Evolutionary conservation across 2,888 invertebrate genomes (phyloP), one percentile per base, ranked within the genome.

Genomic region (Melieria picta): DNA sequence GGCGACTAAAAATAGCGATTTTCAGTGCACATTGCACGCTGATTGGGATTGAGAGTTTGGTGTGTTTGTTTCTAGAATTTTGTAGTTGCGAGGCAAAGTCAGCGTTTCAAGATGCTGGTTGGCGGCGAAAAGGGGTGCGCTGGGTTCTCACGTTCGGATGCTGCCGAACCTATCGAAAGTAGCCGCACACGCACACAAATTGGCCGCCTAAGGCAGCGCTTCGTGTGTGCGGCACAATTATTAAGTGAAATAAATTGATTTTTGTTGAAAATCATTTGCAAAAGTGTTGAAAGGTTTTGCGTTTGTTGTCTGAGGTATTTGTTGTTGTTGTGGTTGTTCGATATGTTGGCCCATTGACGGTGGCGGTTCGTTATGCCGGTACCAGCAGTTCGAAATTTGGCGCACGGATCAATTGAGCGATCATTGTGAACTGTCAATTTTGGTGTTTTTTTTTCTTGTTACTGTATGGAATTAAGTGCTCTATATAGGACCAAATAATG

Each of bases 191-290:
- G 10, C n/a, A 9, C 4, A 30, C 30, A 30, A 30, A 30, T 30
- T 30, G 30, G 30, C 30, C 30, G 30, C 30, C 30, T 3, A 30
- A 30, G 30, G 30, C 30, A 30, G 30, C 52, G 13, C 1, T n/a
- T 9, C 10, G 13, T 6, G 58, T 42, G 16, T 30, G n/a, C 16
- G 16, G 30, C 16, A 16, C 58, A 58, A 58, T 58, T 58, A 58
- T 69, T 56, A 70, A 70, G 65, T 70, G 70, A 70, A 70, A 70
- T 70, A 70, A 65, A 70, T 70, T 70, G 70, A 57, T 65, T 65
- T 43, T 7, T 7, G 48, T 46, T 16, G 52, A 10, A 42, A 62
- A 55, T 46, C 9, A 69, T 47, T 48, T 63, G 48, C 56, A 56
- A 64, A 71, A 70, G 58, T 69, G 62, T 69, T 63, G 71, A 71